Base-by-base conservation (phyloP, 2,797 vertebrate genomes). In the Parotocinclus haroldoi region DNA sequence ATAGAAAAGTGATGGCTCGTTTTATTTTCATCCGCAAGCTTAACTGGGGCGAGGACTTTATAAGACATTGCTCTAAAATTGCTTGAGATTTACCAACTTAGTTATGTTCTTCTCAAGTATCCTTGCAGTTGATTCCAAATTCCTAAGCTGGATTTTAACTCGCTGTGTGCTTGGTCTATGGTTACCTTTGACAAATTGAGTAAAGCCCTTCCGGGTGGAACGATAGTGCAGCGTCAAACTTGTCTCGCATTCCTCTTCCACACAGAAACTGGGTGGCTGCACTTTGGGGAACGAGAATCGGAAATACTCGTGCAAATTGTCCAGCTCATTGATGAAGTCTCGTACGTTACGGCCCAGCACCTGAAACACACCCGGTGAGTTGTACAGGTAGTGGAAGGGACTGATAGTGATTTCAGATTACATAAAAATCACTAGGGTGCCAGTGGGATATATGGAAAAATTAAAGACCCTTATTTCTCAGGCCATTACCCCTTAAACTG, bases 321-420 rank as follows among this genome's bases (percentile, higher is more conserved):
- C 89, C 79, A 89, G 78, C 73, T 90, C 88, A 0, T 89, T 91
- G 82, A 91, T 91, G 80, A 91, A 91, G 80, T 91, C 89, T 6
- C 87, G 81, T 37, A 91, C 88, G 18, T 91, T 90, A 8, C 85
- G 81, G 0, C 90, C 89, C 72, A 89, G 69, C 27, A 90, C 87
- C 90, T 89, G 18, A 27, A 27, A 56, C 36, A 53, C 36, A 70
- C 12, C 12, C 3, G 53, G 0, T 11, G 37, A 12, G 12, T 4
- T 12, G 10, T 10, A 39, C 3, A 17, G 38, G 5, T 19, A 38
- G 27, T 50, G 40, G 42, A 65, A 57, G 38, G 8, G 7, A 3
- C 9, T 37, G n/a, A n/a, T n/a, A 17, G 16, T 10, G 1, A n/a
- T 57, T 16, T 51, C 0, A 63, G 4, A 44, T 44, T 0, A 9